Conservation (phyloP, 2,888 invertebrate species). For the Scaptomyza parva region DNA sequence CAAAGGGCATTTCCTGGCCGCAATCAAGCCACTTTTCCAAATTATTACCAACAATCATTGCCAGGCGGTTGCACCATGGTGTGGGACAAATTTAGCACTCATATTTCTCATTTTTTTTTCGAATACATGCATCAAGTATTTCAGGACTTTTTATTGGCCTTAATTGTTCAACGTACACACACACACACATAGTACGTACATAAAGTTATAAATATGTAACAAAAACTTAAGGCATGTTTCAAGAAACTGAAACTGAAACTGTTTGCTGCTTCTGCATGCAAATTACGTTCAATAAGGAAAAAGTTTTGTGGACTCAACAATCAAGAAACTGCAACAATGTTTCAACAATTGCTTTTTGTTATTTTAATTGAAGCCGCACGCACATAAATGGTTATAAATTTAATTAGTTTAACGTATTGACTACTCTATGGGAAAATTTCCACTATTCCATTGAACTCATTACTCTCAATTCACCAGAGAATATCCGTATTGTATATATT, state of each 20-base stretch:
- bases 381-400: neutral
- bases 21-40: constrained; percentile 59
- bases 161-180: constrained; percentile 1
- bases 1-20: constrained; percentile 65
- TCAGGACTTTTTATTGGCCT: neutral
- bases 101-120: neutral
- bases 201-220: constrained; percentile 4
- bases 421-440: neutral
- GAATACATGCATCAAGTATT: neutral
- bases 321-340: neutral
- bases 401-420: neutral
- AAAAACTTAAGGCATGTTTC: constrained; percentile 5
- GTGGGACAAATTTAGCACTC: neutral
- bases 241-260: neutral
- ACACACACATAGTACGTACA: neutral
- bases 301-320: neutral
- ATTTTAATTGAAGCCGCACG: neutral
- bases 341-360: neutral
- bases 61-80: neutral
- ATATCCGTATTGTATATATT: neutral
- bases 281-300: neutral
- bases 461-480: neutral
- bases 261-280: neutral
- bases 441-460: neutral
- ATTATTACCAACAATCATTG: constrained; percentile 60